Evolutionary conservation across 2,113 vertebrate genomes (phyloP).

Genomic region (Rhinolophus sinicus): DNA sequence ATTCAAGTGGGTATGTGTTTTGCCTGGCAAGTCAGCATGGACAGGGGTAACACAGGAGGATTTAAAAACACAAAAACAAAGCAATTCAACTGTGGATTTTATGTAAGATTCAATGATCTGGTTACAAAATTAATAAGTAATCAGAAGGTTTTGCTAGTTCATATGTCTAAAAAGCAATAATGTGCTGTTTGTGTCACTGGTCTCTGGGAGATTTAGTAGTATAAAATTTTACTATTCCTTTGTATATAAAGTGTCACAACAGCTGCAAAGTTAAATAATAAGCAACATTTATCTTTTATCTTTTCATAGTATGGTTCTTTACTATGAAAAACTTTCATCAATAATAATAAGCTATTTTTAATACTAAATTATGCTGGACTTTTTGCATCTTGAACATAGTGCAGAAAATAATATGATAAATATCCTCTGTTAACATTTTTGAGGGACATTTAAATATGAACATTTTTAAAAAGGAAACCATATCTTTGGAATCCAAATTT

Average conservation of each 20-base stretch:
- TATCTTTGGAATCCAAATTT: background rate
- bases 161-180: background rate
- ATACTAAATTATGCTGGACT: background rate
- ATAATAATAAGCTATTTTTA: background rate
- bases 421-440: background rate
- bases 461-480: background rate
- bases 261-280: background rate
- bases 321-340: background rate
- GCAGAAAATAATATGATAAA: background rate
- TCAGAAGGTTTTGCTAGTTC: background rate
- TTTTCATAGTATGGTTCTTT: background rate
- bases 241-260: background rate
- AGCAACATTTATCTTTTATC: background rate
- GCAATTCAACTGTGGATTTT: background rate
- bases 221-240: background rate
- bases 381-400: background rate
- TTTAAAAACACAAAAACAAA: background rate
- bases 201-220: background rate
- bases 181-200: background rate
- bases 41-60: accelerated
- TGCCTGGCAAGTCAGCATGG: background rate
- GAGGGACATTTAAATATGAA: background rate
- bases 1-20: background rate
- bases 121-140: background rate
- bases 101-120: background rate